Base-by-base conservation (phyloP, 2,113 vertebrate genomes). In the Nibea albiflora region DNA sequence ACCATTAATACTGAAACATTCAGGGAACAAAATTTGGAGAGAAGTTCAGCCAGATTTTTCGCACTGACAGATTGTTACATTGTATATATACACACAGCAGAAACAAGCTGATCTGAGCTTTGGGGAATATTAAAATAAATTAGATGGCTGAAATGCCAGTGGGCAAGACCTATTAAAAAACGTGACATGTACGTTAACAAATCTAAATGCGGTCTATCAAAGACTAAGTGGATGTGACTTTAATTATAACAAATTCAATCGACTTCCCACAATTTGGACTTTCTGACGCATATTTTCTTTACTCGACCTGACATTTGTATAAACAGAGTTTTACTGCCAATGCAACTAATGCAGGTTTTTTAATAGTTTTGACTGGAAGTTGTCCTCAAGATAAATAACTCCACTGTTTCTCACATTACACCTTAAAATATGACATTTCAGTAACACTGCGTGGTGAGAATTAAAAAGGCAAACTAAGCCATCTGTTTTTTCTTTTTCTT, bases 311-410 rank as follows among this genome's bases (percentile, higher is more conserved):
- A 79, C 26, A n/a, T 67, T 67, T 74, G 4, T 16, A 57, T 68
- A 77, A 80, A 84, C 54, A 72, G 8, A 14, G 4, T 69, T 83
- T 28, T 62, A 28, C 58, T 47, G 35, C 58, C 54, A 85, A 57
- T 73, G 71, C 26, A 78, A 65, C 52, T 60, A 44, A 67, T 61
- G 54, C 16, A 71, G 24, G 10, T 52, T 72, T 39, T 81, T 53
- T 52, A 28, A 62, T 39, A 64, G 0, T 10, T 58, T 65, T 79
- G 49, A 88, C 78, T 67, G 19, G 11, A 60, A 71, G 19, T n/a
- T 72, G n/a, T 56, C 26, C 20, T 76, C 24, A 72, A 54, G 22
- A 68, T 69, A 86, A 75, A 82, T 35, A 39, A 72, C 26, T 47
- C 35, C 49, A 44, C 31, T 47, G 56, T 73, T 83, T 73, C 52